A percentile compares a stretch with the other conserved stretches of the same genome.
phyloP scores from a whole-genome alignment of 2,797 vertebrate genomes.

The Scyliorhinus canicula region DNA sequence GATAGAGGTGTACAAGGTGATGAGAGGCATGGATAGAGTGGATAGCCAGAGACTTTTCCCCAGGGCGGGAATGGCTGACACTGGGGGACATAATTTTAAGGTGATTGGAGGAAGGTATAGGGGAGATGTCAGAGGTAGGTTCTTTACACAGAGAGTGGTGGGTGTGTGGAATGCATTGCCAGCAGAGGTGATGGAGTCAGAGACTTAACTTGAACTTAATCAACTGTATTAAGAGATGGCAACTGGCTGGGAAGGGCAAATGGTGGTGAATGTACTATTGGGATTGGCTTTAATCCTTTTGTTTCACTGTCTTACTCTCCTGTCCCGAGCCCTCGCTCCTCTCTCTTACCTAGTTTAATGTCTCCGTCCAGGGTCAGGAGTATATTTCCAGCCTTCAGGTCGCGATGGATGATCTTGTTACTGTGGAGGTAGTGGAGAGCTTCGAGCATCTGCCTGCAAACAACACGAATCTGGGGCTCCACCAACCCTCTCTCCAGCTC shows the following conservation, averaged over 20 bases:
- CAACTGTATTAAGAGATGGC: too few relatives aligned
- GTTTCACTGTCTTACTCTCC: not conserved
- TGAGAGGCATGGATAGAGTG: too few relatives aligned
- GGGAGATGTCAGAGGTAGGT: too few relatives aligned
- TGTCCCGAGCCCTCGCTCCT: not conserved
- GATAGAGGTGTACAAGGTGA: too few relatives aligned
- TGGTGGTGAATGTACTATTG: not conserved
- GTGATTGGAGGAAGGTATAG: too few relatives aligned
- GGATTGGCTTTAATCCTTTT: not conserved
- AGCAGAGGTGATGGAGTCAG: too few relatives aligned
- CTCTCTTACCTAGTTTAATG: slow-evolving; percentile 58
- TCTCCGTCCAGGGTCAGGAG: slow-evolving; percentile 58
- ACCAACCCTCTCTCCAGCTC: slow-evolving; percentile 59
- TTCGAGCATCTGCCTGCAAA: slow-evolving; percentile 57
- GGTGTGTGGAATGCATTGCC: too few relatives aligned
- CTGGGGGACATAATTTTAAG: too few relatives aligned
- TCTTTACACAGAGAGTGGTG: too few relatives aligned
- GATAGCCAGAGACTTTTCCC: too few relatives aligned
- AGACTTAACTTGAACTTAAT: not conserved
- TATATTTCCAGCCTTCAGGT: slow-evolving; percentile 63
- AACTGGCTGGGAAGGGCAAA: too few relatives aligned
- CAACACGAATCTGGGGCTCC: slow-evolving; percentile 59
- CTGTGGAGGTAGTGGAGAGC: slow-evolving; percentile 57
- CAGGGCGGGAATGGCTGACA: too few relatives aligned
- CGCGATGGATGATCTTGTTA: slow-evolving; percentile 61